Base-by-base conservation (phyloP, 2,797 vertebrate genomes). In the Sebastiscus tertius region DNA sequence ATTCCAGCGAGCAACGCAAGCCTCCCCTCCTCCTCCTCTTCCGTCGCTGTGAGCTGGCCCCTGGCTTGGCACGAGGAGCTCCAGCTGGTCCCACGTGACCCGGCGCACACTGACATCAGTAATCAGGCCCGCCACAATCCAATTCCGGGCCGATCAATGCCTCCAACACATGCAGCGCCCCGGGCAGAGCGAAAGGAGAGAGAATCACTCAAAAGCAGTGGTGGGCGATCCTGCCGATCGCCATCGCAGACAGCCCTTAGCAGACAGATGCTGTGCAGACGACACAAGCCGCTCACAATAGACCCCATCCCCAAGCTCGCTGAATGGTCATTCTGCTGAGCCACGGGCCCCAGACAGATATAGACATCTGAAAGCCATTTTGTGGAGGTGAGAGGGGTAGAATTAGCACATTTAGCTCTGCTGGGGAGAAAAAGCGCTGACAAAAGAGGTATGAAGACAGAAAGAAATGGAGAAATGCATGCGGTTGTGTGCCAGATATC, bases 141-240 rank as follows among this genome's bases (percentile, higher is more conserved):
- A 94, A 94, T 94, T 94, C 92, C 81, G 84, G 39, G 75, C 85
- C 91, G 88, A 95, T 96, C 95, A 91, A 95, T 95, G 94, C 83
- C 88, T 93, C 83, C 90, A 83, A 93, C 90, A 90, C 90, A 87
- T 54, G 77, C 72, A 87, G 89, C 42, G 75, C 91, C 89, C 63
- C 67, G 33, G 90, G 91, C 83, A 72, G 74, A 85, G 88, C 70
- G 88, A 87, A 82, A 82, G 82, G 84, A 80, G 81, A 78, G 84
- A 83, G 77, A 87, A 92, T 90, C 83, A 81, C 83, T 90, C 82
- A 88, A 71, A 46, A 86, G 89, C 82, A 16, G 77, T 4, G 75
- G 84, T 80, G 81, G 90, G 81, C 79, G 49, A 91, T 87, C 72
- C 80, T 76, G 87, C 76, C 77, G 89, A 89, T 87, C 80, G 84